Conservation (phyloP, 2,888 invertebrate genomes). For the Timandra comae region DNA sequence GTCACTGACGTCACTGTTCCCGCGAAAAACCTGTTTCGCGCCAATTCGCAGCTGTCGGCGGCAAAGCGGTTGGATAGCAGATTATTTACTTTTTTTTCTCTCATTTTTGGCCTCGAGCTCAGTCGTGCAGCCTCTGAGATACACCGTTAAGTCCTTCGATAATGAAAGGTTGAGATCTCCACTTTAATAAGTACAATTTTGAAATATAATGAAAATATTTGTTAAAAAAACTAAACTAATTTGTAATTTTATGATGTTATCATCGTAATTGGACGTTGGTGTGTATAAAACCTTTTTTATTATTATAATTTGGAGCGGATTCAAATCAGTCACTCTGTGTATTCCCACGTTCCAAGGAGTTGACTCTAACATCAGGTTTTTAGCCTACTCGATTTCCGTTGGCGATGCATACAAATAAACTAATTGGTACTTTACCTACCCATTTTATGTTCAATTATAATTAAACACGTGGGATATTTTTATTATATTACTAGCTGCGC, state of each 20-base stretch:
- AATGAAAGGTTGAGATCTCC: slow-evolving; percentile 40
- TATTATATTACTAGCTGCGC: too few relatives aligned
- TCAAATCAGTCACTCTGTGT: not conserved
- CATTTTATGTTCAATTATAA: too few relatives aligned
- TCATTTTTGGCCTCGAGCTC: slow-evolving; percentile 42
- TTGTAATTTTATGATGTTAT: too few relatives aligned
- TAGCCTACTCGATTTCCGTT: not conserved
- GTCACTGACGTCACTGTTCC: slow-evolving; percentile 66
- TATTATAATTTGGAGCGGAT: not conserved
- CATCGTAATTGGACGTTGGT: too few relatives aligned
- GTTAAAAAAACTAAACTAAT: too few relatives aligned
- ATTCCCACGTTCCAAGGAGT: not conserved
- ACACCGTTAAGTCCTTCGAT: slow-evolving; percentile 57
- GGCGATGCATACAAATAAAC: not conserved
- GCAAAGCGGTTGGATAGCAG: slow-evolving; percentile 49
- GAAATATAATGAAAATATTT: not conserved
- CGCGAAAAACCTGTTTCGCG: slow-evolving; percentile 69
- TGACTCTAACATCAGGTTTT: not conserved
- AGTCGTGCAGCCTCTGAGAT: slow-evolving; percentile 49
- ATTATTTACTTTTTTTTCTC: slow-evolving; percentile 48
- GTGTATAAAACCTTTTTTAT: not conserved
- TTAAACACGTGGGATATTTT: too few relatives aligned
- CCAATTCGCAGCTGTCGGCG: slow-evolving; percentile 72
- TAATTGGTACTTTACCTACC: too few relatives aligned
- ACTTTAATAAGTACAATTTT: slow-evolving; percentile 10